Conservation (phyloP, 2,888 invertebrate species). For the Synergus umbraculus region DNA sequence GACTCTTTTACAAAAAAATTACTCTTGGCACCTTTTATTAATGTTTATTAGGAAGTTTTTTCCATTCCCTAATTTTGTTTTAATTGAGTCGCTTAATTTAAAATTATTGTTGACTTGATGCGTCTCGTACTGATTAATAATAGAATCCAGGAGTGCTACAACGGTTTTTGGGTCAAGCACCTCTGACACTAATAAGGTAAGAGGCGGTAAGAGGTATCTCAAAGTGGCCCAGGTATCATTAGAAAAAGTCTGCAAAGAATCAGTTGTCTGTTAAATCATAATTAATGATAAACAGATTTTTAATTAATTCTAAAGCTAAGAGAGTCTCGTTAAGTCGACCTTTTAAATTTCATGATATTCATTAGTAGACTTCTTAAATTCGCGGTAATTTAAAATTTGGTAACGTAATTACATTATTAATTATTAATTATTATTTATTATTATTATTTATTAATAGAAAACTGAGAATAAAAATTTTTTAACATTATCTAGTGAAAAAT, state of each 20-base stretch:
- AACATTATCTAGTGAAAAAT: no score
- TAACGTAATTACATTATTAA: no score
- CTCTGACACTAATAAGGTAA: constrained; percentile 67
- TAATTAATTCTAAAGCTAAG: neutral
- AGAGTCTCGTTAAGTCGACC: neutral
- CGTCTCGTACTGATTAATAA: constrained; percentile 52
- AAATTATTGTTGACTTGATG: neutral
- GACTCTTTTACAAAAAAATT: neutral
- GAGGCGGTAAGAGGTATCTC: constrained; percentile 52
- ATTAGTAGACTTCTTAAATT: neutral
- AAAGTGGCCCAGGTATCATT: constrained; percentile 59
- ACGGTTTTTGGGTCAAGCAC: constrained; percentile 67
- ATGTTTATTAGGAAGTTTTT: neutral
- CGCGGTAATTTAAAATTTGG: no score
- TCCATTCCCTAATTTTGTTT: neutral
- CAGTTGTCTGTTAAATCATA: neutral
- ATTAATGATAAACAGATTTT: neutral
- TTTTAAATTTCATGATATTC: neutral
- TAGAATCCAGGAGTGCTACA: constrained; percentile 45
- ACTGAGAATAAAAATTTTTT: no score
- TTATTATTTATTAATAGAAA: no score
- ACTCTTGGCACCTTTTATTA: neutral
- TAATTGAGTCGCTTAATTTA: constrained; percentile 42
- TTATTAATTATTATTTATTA: no score
- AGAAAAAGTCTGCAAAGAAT: constrained; percentile 42